These are phyloP conservation scores for Oasisia sp. DNA, from an alignment of 2,888 invertebrate species.

Conservation along the genomic window DNA sequence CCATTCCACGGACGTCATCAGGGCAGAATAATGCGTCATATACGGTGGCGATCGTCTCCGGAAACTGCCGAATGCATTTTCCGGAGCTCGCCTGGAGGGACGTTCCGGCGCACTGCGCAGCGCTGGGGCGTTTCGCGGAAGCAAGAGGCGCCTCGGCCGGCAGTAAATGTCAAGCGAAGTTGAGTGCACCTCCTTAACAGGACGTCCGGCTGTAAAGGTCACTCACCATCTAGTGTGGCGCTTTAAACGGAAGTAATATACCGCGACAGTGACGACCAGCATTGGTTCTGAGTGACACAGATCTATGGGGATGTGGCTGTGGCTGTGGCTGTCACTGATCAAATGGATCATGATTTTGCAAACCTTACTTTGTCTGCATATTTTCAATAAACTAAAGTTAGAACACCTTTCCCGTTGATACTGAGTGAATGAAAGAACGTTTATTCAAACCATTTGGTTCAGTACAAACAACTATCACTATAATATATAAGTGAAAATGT, in stretches of 20 bases:
- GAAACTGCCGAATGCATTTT: slow-evolving; percentile 17
- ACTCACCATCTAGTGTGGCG: neutral
- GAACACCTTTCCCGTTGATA: no score
- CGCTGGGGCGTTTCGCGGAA: neutral
- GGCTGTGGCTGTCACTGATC: neutral
- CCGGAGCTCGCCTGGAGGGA: neutral
- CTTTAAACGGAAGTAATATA: neutral
- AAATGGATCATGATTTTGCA: neutral
- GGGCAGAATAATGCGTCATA: slow-evolving; percentile 4
- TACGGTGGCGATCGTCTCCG: neutral
- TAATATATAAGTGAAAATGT: no score
- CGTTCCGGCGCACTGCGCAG: neutral
- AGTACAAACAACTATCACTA: no score
- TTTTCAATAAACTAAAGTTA: no score
- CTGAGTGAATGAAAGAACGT: no score
- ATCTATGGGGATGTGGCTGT: neutral
- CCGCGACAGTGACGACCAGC: neutral
- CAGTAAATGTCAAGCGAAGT: slow-evolving; percentile 5
- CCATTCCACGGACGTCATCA: neutral
- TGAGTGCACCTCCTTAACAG: slow-evolving; percentile 7
- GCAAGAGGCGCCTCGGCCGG: neutral
- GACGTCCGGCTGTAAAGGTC: slow-evolving; percentile 9
- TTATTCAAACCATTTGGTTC: no score
- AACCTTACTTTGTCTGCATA: neutral
- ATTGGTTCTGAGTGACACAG: neutral